Evolutionary conservation across 2,797 vertebrate species (phyloP), one percentile per base, ranked within the genome.

Genomic region (Enteromius anoplus): DNA sequence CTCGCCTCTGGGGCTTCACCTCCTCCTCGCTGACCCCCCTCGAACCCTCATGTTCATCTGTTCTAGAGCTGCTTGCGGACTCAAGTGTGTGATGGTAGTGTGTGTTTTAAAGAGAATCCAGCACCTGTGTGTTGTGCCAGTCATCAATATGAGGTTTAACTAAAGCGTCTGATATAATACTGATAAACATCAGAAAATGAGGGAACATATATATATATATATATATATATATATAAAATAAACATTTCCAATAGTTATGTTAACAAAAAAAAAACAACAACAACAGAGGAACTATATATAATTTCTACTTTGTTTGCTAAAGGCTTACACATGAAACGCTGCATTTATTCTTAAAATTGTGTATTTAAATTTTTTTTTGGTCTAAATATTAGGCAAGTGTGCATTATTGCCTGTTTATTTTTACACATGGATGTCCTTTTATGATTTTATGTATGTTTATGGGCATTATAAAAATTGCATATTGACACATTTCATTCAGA

Each of bases 1-100:
- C 89, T 92, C 90, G 91, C 93, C 94, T 93, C 91, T 92, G 91
- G 94, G 93, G 91, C 91, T 93, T 92, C 92, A 89, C 90, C 90
- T 94, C 92, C 93, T 93, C 89, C 90, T 91, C 91, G 88, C 92
- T 90, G 90, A 91, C 88, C 91, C 89, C 91, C 90, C 91, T 90
- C 89, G 86, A 88, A 76, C 88, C 87, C 89, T 85, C 88, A 85
- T 77, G 62, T 83, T 75, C 83, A 78, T 78, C 90, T 86, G 88
- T 87, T 85, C 71, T 78, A 19, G 23, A 84, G 60, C 21, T 81
- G 26, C 29, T 75, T 60, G 4, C 45, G 0, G 45, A 53, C 60
- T 45, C 34, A 23, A 75, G 47, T 65, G 34, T 42, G 26, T 75
- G 60, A 82, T 26, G 6, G 51, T 49, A 37, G 40, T 81, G 71